Evolutionary conservation across 2,888 invertebrate genomes (phyloP), one percentile per base, ranked within the genome.

Genomic region (Gari tellinella): DNA sequence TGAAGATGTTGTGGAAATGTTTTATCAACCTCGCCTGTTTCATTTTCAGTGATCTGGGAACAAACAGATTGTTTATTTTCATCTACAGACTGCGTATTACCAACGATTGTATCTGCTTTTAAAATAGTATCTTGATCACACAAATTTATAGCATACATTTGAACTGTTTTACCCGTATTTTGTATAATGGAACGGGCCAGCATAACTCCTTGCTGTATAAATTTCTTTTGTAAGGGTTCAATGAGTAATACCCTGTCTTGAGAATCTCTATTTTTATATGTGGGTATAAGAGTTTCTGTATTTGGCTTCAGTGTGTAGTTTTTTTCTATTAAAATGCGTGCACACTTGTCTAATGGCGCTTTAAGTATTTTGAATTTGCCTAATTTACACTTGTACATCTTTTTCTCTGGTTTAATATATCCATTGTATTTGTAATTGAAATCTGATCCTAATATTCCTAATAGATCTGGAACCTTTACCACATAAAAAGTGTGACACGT

Each of bases 401-500:
- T 31, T 45, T 43, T 43, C 26, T 46, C 21, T 17, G 38, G 23
- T 23, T 57, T 43, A 2, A 57, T 23, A 5, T 25, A 37, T 25
- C 45, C 57, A 57, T 57, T 38, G 45, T 57, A 26, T 45, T 12
- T 31, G 8, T 17, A 8, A 23, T 37, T 31, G 25, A 57, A 57
- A 25, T 57, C 57, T 23, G 26, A 25, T 3, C 57, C 57, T 45
- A 57, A 12, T 21, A 57, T 57, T 12, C 57, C 57, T 2, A 31
- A 7, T 4, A 21, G 12, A 8, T 38, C 57, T 45, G 31, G 25
- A 2, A 45, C 25, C 4, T 57, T 45, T 14, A 45, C 46, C 2
- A 57, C 19, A 8, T 23, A 10, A n/a, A 57, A 57, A 8, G 14
- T 10, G n/a, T 57, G 57, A 10, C 7, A 8, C 2, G 45, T 10